These are phyloP conservation scores for Listrodromus nycthemerus DNA, from an alignment of 2,888 invertebrate genomes.

Conservation along the genomic window DNA sequence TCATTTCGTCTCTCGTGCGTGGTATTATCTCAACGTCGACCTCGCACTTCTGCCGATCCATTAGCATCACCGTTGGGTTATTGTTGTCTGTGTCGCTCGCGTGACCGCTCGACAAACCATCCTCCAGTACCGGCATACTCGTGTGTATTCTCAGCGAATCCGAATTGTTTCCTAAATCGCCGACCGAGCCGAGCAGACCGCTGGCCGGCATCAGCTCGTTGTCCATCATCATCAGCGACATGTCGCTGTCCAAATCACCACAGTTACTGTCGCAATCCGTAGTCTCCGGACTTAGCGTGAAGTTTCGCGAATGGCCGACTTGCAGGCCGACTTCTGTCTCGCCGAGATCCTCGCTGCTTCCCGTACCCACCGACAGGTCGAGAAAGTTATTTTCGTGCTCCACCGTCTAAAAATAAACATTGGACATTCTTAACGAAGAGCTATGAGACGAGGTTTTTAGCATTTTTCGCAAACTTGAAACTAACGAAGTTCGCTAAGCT, in stretches of 20 bases:
- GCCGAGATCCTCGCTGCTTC: constrained; percentile 88
- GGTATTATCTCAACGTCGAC: constrained; percentile 89
- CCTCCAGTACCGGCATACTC: constrained; percentile 96
- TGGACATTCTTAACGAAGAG: background rate
- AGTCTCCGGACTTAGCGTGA: constrained; percentile 96
- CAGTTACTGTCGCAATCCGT: constrained; percentile 96
- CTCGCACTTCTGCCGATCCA: constrained; percentile 90
- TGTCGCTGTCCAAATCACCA: constrained; percentile 94
- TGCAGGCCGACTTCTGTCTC: constrained; percentile 88
- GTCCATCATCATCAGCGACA: constrained; percentile 91
- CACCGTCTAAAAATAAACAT: constrained; percentile 80
- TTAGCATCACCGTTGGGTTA: constrained; percentile 89
- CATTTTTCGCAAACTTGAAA: background rate
- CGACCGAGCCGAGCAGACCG: constrained; percentile 83
- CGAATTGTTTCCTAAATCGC: constrained; percentile 87
- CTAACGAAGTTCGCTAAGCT: background rate
- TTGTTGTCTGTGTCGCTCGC: constrained; percentile 97
- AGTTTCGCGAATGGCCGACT: constrained; percentile 91
- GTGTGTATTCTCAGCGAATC: constrained; percentile 89
- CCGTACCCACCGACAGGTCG: constrained; percentile 87
- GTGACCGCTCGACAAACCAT: constrained; percentile 97
- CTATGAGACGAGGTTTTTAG: background rate
- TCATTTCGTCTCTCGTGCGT: constrained; percentile 85
- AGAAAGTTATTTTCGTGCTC: constrained; percentile 87
- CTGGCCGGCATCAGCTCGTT: constrained; percentile 86